Conservation (phyloP, 2,113 vertebrate species). For the Engraulis encrasicolus region DNA sequence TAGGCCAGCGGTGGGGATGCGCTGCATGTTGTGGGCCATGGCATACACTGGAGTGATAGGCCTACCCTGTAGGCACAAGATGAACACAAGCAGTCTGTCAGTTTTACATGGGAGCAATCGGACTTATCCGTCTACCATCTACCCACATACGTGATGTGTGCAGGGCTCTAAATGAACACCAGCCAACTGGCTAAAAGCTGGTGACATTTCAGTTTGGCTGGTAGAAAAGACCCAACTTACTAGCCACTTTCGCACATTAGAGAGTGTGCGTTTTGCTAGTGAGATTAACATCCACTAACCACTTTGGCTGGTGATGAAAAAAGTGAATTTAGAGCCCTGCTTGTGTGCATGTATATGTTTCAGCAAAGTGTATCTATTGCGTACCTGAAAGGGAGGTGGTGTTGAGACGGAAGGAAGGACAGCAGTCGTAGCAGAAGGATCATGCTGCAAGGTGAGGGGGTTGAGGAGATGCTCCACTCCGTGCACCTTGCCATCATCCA, state of each 20-base stretch:
- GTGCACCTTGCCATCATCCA: constrained; percentile 95
- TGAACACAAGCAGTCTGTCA: neutral
- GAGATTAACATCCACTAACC: no score
- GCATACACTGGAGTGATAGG: constrained; percentile 95
- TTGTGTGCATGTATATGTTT: neutral
- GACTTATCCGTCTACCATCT: neutral
- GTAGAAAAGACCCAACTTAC: no score
- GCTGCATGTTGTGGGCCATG: constrained; percentile 89
- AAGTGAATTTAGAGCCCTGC: no score
- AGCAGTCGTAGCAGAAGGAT: constrained; percentile 75
- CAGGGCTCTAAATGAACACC: no score
- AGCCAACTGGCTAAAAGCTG: no score
- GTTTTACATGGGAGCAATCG: neutral
- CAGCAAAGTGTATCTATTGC: neutral
- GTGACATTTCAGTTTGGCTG: no score
- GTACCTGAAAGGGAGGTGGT: constrained; percentile 94
- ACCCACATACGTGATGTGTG: no score
- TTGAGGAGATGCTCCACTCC: constrained; percentile 92
- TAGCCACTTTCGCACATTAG: no score
- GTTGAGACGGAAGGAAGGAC: constrained; percentile 91
- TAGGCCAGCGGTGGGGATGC: constrained; percentile 87
- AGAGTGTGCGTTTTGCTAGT: no score
- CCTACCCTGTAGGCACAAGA: constrained; percentile 79
- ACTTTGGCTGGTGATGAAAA: no score
- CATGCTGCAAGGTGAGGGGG: constrained; percentile 90